phyloP scores from a whole-genome alignment of 2,113 vertebrate species.

The Psettodes erumei region DNA sequence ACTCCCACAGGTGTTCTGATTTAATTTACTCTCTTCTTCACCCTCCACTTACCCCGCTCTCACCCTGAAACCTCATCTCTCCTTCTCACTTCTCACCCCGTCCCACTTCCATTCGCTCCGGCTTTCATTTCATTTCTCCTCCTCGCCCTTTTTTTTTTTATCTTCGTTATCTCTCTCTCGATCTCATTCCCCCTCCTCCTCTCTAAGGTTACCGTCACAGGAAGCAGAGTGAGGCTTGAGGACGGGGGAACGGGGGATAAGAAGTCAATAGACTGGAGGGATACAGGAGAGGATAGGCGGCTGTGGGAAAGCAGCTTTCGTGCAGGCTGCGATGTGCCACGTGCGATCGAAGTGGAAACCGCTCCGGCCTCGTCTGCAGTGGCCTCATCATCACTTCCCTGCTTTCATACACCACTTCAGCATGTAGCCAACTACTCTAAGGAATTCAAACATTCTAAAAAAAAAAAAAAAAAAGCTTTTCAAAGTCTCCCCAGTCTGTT shows the following conservation, averaged over 20 bases:
- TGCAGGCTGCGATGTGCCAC: too few relatives aligned
- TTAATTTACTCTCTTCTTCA: slow-evolving; percentile 60
- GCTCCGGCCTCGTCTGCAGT: too few relatives aligned
- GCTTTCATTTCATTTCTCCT: slow-evolving; percentile 54
- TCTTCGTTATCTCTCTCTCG: slow-evolving; percentile 50
- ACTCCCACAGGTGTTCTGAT: slow-evolving; percentile 38
- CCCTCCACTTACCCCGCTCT: slow-evolving; percentile 38
- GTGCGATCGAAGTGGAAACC: too few relatives aligned
- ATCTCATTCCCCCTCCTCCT: slow-evolving; percentile 11
- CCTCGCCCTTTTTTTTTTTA: slow-evolving; percentile 47
- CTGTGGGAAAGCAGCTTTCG: too few relatives aligned
- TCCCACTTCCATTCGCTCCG: slow-evolving; percentile 35
- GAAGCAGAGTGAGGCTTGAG: slow-evolving; percentile 8
- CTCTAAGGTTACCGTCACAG: slow-evolving; percentile 34
- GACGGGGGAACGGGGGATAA: slow-evolving; percentile 46
- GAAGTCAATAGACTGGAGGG: slow-evolving; percentile 42
- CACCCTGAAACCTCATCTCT: slow-evolving; percentile 46
- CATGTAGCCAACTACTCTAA: too few relatives aligned
- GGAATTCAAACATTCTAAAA: too few relatives aligned
- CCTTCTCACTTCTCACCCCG: slow-evolving; percentile 8
- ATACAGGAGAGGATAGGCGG: neutral
- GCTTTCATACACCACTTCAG: too few relatives aligned
- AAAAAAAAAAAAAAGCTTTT: too few relatives aligned
- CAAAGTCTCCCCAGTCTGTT: too few relatives aligned
- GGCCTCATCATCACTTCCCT: too few relatives aligned